Evolutionary conservation across 1,140 invertebrate species (phyloP).

Genomic region (Zaprionus kolodkinae): DNA sequence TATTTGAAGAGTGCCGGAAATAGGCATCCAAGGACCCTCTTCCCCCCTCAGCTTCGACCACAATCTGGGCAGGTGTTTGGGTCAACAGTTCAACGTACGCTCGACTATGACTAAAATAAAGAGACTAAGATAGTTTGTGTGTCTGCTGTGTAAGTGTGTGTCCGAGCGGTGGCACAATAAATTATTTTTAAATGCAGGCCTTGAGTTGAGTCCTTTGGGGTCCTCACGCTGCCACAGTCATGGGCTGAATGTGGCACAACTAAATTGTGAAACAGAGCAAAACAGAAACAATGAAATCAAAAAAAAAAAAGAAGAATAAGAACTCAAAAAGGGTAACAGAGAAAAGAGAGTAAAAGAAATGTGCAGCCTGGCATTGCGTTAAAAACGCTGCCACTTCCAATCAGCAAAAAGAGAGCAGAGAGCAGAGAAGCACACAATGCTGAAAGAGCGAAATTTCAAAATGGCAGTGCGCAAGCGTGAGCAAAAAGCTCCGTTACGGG

Average conservation of each 20-base stretch:
- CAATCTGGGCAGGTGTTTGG: slow-evolving; percentile 47
- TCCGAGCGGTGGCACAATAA: slow-evolving; percentile 29
- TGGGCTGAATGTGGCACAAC: slow-evolving; percentile 63
- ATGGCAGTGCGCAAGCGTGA: slow-evolving; percentile 22
- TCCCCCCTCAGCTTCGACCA: neutral
- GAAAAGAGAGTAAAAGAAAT: slow-evolving; percentile 14
- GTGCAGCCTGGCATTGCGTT: slow-evolving; percentile 15
- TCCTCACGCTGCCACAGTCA: slow-evolving; percentile 51
- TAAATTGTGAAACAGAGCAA: slow-evolving; percentile 48
- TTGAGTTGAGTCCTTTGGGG: slow-evolving; percentile 19
- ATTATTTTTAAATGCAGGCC: slow-evolving; percentile 44
- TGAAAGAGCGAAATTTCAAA: neutral
- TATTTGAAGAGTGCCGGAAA: slow-evolving; percentile 36
- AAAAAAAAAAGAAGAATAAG: neutral
- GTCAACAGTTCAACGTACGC: slow-evolving; percentile 52
- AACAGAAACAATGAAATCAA: slow-evolving; percentile 41
- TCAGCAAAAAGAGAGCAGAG: slow-evolving; percentile 50
- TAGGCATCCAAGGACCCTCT: slow-evolving; percentile 8
- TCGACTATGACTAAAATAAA: slow-evolving; percentile 32
- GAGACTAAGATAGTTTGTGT: slow-evolving; percentile 7
- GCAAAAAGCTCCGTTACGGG: slow-evolving; percentile 13
- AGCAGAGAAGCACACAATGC: neutral
- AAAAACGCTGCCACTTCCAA: slow-evolving; percentile 51
- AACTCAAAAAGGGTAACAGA: slow-evolving; percentile 10
- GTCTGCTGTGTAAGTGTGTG: neutral